These are phyloP conservation scores for Pygathrix nemaeus DNA, from an alignment of 2,113 vertebrate species.

Conservation along the genomic window DNA sequence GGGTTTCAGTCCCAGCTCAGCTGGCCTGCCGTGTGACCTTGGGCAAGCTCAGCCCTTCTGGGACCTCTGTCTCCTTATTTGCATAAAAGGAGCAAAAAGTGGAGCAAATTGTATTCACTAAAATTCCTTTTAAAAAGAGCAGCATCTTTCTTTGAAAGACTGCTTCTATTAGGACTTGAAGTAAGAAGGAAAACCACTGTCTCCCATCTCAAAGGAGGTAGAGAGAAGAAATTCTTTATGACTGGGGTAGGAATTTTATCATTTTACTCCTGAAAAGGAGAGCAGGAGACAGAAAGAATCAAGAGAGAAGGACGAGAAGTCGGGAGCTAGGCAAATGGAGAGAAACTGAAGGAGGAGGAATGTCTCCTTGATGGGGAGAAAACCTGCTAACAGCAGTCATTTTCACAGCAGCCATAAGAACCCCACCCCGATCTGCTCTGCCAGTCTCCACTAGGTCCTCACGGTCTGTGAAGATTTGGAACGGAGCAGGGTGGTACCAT, in stretches of 20 bases:
- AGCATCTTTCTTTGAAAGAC: background rate
- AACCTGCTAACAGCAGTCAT: background rate
- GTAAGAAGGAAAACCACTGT: background rate
- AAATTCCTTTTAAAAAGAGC: background rate
- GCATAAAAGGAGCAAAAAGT: background rate
- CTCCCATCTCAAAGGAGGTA: background rate
- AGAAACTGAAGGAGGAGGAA: background rate
- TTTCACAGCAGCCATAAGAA: background rate
- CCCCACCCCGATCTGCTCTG: background rate
- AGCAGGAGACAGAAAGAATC: background rate
- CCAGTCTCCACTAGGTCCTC: too few species aligned
- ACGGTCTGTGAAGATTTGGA: background rate
- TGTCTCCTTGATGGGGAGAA: background rate
- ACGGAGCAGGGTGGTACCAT: fast-evolving
- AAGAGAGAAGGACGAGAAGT: background rate
- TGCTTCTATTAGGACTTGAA: fast-evolving
- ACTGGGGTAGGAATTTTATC: background rate
- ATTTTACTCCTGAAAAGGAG: background rate
- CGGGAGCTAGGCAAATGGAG: background rate
- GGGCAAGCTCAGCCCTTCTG: background rate
- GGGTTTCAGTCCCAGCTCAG: background rate
- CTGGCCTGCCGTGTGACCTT: too few species aligned
- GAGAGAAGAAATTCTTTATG: background rate
- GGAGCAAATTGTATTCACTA: background rate
- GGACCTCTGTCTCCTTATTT: background rate